These are phyloP conservation scores for Kradibia gibbosae DNA, from an alignment of 1,140 invertebrate genomes.

Conservation along the genomic window DNA sequence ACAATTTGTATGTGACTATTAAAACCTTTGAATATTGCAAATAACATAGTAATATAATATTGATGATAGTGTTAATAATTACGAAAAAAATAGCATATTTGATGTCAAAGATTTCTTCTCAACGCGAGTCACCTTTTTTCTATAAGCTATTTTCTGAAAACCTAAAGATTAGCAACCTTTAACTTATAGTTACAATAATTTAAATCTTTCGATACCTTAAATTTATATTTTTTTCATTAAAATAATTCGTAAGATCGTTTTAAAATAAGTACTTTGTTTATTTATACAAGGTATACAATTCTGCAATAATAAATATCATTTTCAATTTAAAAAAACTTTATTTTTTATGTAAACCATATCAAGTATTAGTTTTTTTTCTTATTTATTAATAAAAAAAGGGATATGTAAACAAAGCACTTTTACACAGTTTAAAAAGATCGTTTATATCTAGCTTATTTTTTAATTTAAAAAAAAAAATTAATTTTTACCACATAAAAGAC, in stretches of 20 bases:
- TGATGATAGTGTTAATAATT: constrained; percentile 35
- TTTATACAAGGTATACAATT: not conserved
- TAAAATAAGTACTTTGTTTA: constrained; percentile 7
- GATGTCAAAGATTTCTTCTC: not conserved
- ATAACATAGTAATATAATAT: constrained; percentile 40
- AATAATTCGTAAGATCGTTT: not conserved
- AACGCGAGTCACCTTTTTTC: not conserved
- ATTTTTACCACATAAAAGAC: not conserved
- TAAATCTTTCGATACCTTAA: not conserved
- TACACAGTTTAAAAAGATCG: not conserved
- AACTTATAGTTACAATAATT: constrained; percentile 1
- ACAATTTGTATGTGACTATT: constrained; percentile 24
- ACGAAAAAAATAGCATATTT: constrained; percentile 32
- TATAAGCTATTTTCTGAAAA: constrained; percentile 15
- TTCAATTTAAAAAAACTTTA: no score
- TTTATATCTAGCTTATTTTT: constrained; percentile 7
- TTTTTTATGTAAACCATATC: no score
- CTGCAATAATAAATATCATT: no score
- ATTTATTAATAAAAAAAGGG: no score
- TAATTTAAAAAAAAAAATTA: not conserved
- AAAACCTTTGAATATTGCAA: constrained; percentile 33
- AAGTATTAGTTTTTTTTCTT: no score
- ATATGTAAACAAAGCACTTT: no score
- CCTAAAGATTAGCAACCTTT: not conserved
- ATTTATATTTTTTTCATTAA: not conserved